Conservation (phyloP, 92 coral and sea anemone species). For the Meandrina meandrites region DNA sequence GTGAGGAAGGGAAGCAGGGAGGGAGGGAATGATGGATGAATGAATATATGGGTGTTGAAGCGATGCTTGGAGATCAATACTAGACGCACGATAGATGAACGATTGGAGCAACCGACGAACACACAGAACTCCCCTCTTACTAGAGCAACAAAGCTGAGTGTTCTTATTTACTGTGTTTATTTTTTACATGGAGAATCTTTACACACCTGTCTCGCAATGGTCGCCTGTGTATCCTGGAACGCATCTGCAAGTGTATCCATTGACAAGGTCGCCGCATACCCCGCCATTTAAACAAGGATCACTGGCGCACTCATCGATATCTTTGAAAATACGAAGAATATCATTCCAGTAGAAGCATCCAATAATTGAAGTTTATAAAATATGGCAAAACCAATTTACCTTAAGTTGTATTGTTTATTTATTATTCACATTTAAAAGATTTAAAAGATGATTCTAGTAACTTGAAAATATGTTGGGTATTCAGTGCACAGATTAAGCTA, state of each 20-base stretch:
- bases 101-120: not conserved
- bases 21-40: not conserved
- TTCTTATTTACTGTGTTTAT: not conserved
- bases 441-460: too few species aligned
- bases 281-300: slow-evolving; percentile 24
- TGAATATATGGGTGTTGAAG: not conserved
- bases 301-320: slow-evolving; percentile 21
- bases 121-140: not conserved
- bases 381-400: too few species aligned
- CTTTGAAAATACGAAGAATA: not conserved
- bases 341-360: too few species aligned
- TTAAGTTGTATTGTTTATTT: too few species aligned
- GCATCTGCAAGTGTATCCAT: slow-evolving; percentile 16
- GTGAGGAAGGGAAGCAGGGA: not conserved
- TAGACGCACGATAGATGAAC: not conserved
- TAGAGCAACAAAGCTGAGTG: not conserved
- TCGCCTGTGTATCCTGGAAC: not conserved
- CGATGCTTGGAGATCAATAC: not conserved
- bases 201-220: slow-evolving; percentile 2
- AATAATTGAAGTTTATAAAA: too few species aligned
- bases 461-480: too few species aligned
- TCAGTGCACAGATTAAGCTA: too few species aligned
- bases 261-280: not conserved
- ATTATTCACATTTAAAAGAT: too few species aligned
- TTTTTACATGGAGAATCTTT: not conserved